A percentile compares a stretch with the other conserved stretches of the same genome.
Conservation (phyloP, 2,888 invertebrate species). For the Dascillus cervinus region DNA sequence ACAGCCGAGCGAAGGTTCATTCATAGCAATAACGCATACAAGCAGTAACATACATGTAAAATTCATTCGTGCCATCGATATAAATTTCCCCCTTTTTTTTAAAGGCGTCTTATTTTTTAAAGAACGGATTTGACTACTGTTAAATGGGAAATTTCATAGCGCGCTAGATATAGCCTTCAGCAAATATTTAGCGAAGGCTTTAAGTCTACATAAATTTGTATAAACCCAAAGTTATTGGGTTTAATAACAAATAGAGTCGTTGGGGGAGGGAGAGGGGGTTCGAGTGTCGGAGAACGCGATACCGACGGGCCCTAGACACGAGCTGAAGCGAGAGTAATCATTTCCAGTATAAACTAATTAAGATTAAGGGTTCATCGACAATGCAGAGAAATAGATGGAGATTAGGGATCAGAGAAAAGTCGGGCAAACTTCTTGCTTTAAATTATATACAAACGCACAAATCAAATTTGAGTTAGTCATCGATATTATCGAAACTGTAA, state of each 20-base stretch:
- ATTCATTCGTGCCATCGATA: conserved; percentile 15
- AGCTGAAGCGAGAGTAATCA: conserved; percentile 10
- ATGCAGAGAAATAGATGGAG: conserved; percentile 14
- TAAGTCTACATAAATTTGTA: conserved; percentile 15
- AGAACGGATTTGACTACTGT: too few species aligned
- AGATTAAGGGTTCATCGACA: conserved; percentile 13
- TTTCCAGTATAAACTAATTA: conserved; percentile 14
- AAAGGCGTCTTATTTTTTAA: too few species aligned
- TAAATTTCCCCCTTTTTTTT: conserved; percentile 8
- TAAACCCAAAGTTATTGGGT: conserved; percentile 21
- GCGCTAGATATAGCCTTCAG: conserved; percentile 9
- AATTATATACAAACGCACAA: conserved; percentile 7
- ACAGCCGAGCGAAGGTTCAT: conserved; percentile 32
- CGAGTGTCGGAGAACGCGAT: too few species aligned
- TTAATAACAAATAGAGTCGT: conserved; percentile 15
- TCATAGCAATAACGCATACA: conserved; percentile 12
- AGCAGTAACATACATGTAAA: conserved; percentile 17
- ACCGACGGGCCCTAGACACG: conserved; percentile 11
- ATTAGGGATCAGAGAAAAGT: conserved; percentile 13
- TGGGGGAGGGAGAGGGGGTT: too few species aligned
- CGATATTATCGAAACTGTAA: conserved; percentile 10
- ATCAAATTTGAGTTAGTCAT: too few species aligned
- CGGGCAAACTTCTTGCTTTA: conserved; percentile 11
- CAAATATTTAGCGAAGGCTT: conserved; percentile 10
- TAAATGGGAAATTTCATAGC: conserved; percentile 8